Evolutionary conservation across 2,888 invertebrate species (phyloP), one percentile per base, ranked within the genome.

Genomic region (Eupithecia exiguata): DNA sequence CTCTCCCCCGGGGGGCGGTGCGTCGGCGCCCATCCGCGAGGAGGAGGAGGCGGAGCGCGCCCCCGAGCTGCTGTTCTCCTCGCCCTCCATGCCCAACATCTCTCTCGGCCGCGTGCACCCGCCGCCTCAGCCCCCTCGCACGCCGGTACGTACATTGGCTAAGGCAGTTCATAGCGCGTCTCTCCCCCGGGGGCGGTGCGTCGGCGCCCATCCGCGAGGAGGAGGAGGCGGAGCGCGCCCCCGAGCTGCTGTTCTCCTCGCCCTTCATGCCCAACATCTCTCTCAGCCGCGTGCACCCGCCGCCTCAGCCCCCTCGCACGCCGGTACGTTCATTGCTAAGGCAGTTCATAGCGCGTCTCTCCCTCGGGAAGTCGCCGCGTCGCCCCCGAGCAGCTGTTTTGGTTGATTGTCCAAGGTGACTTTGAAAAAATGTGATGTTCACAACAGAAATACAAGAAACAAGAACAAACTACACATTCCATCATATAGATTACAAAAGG

Each of bases 191-290:
- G 71, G 89, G 95, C 94, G 85, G 96, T 91, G 83, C 95, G 88
- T 95, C 4, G 30, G 30, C 38, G 12, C 38, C 1, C 38, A 12
- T 12, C 38, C 9, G 36, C 36, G 36, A 36, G 87, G 98, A 98
- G 92, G 97, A 97, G 87, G 97, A 97, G 92, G 87, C 96, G 94
- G 88, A 96, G 95, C 90, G 97, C 77, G 92, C 97, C 93, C 94
- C 97, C 94, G 92, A 96, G 95, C 92, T 97, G 77, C 96, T 99
- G 78, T 99, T 99, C 95, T 98, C 98, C 84, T 98, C 98, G 84
- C 99, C 99, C 74, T 99, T 99, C 85, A 97, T 99, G 97, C 99
- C 99, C 86, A 99, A 99, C 95, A 99, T 99, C 89, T 98, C 98
- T 77, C 95, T 99, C 84, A 99, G 98, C 74, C 95, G 97, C 84